Evolutionary conservation across 2,113 vertebrate species (phyloP), one percentile per base, ranked within the genome.

Genomic region (Lepidothrix coronata): DNA sequence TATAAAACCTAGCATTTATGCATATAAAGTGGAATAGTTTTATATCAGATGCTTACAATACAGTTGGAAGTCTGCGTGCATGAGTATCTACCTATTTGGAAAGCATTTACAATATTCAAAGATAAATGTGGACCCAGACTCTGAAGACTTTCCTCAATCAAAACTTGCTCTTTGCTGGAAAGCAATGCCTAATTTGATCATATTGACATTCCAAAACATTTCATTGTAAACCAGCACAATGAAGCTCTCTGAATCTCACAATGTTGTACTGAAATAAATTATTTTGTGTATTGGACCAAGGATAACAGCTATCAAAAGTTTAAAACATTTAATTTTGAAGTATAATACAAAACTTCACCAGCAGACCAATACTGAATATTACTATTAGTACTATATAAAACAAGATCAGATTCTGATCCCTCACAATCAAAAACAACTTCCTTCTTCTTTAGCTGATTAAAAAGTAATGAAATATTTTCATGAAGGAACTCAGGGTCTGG

Each of bases 1-100:
- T 87, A 89, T 93, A 95, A 97, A 97, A 88, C 76, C 77, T 92
- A 95, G 48, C 78, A 92, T 78, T 92, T 94, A 71, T 30, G 46
- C 61, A 91, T 77, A 91, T 95, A 93, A 88, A 70, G 74, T 81
- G 43, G n/a, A 93, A 96, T 76, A 80, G 54, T 88, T 96, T 61
- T 92, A 37, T 43, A 80, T 93, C 91, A 96, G 96, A 92, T 83
- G 70, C 41, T 68, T 89, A 81, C n/a, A 81, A 22, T 65, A 41
- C 4, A 52, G 37, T 20, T 65, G 7, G 28, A 68, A 65, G 4
- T 63, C 58, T 68, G 7, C 59, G 20, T 72, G 20, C 4, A 3
- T 67, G 46, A 2, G 0, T 28, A 49, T 76, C 51, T 93, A 89
- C 66, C 57, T 92, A 91, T 89, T 91, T 91, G 91, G 88, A 95